Conservation (phyloP, 1,140 invertebrate species). For the Elymnias hypermnestra region DNA sequence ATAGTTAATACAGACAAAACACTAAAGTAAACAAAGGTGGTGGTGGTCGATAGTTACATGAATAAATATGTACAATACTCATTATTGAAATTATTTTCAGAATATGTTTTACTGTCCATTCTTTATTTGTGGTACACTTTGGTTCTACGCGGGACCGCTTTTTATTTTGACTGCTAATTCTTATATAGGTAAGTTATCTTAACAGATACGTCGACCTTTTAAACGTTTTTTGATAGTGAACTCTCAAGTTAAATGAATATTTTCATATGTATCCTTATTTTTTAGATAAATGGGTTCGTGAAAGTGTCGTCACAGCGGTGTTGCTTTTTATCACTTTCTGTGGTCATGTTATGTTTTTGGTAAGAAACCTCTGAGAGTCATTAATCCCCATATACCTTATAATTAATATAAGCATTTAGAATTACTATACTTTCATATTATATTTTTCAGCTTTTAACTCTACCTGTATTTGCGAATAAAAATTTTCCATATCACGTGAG, state of each 20-base stretch:
- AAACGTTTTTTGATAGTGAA: neutral
- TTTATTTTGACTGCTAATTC: slow-evolving; percentile 89
- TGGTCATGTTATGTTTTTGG: slow-evolving; percentile 89
- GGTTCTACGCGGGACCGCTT: slow-evolving; percentile 88
- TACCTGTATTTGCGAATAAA: slow-evolving; percentile 87
- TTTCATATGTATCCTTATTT: too few relatives aligned
- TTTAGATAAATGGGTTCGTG: slow-evolving; percentile 93
- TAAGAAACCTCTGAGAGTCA: slow-evolving; percentile 31
- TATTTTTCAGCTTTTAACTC: slow-evolving; percentile 82
- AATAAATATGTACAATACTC: too few relatives aligned
- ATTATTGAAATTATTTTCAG: slow-evolving; percentile 75
- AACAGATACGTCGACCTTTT: neutral
- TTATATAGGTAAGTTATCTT: slow-evolving; percentile 84
- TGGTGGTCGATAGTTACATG: too few relatives aligned
- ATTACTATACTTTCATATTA: too few relatives aligned
- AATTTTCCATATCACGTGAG: slow-evolving; percentile 92
- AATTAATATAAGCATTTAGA: too few relatives aligned
- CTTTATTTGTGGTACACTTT: slow-evolving; percentile 86
- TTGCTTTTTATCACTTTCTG: slow-evolving; percentile 84
- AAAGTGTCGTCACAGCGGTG: slow-evolving; percentile 90
- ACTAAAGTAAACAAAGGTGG: too few relatives aligned
- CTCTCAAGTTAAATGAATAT: too few relatives aligned
- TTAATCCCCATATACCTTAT: neutral
- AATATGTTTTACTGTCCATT: slow-evolving; percentile 84
- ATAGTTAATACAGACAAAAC: too few relatives aligned